These are phyloP conservation scores for Tineola bisselliella DNA, from an alignment of 2,888 invertebrate genomes.

Conservation along the genomic window DNA sequence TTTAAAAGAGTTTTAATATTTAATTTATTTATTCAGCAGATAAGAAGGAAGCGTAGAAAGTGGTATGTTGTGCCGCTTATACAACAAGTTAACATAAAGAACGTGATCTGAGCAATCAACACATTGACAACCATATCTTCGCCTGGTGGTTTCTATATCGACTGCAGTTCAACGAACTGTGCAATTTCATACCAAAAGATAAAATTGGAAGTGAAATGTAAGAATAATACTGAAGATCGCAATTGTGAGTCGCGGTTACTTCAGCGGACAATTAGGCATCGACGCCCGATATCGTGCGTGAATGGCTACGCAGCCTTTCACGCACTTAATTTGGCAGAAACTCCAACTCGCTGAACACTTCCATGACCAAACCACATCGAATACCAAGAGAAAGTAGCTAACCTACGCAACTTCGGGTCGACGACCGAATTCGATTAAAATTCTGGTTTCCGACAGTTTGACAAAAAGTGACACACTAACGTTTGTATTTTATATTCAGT, in stretches of 20 bases:
- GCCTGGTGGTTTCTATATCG: conserved; percentile 21
- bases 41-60: conserved; percentile 45
- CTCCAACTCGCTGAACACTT: conserved; percentile 40
- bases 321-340: conserved; percentile 65
- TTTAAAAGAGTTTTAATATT: conserved; percentile 23
- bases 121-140: background rate
- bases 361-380: conserved; percentile 37
- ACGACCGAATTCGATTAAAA: conserved; percentile 60
- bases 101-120: conserved; percentile 25
- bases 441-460: conserved; percentile 47
- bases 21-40: conserved; percentile 50
- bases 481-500: conserved; percentile 59
- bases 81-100: conserved; percentile 42
- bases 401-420: conserved; percentile 66
- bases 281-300: conserved; percentile 20
- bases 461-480: conserved; percentile 63
- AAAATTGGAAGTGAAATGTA: background rate
- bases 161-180: conserved; percentile 40
- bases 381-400: conserved; percentile 64
- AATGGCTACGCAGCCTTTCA: conserved; percentile 59
- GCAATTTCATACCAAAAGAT: background rate
- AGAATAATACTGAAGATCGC: background rate
- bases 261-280: conserved; percentile 18
- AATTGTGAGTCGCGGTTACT: conserved; percentile 13
- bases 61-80: conserved; percentile 37